These are phyloP conservation scores for Melanotus villosus DNA, from an alignment of 2,888 invertebrate genomes.

Conservation along the genomic window DNA sequence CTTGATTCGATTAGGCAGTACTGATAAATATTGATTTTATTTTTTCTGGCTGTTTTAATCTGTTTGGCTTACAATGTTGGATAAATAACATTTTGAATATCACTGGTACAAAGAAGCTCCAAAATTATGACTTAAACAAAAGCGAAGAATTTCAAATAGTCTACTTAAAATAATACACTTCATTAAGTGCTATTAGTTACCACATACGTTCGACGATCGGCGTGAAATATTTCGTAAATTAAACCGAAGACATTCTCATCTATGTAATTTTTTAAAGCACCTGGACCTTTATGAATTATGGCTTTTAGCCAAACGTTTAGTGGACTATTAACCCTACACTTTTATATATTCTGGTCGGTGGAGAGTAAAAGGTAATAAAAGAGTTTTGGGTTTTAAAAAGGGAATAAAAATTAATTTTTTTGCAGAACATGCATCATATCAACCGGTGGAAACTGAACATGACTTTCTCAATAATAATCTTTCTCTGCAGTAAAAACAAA, in stretches of 20 bases:
- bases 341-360: background rate
- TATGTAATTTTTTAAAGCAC: conserved; percentile 36
- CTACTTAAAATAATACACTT: conserved; percentile 57
- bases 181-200: conserved; percentile 62
- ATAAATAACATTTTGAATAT: conserved; percentile 25
- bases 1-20: too few species aligned
- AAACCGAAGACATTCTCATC: conserved; percentile 37
- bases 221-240: conserved; percentile 54
- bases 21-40: too few species aligned
- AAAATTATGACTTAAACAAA: conserved; percentile 30
- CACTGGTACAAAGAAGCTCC: conserved; percentile 33
- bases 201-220: conserved; percentile 54
- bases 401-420: background rate
- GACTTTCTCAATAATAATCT: too few species aligned
- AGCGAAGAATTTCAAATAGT: conserved; percentile 46
- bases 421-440: too few species aligned
- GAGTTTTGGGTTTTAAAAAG: background rate
- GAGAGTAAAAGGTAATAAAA: background rate
- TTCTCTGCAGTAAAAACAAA: conserved; percentile 25
- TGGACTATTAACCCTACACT: conserved; percentile 13
- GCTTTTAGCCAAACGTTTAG: conserved; percentile 11
- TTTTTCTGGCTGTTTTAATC: too few species aligned
- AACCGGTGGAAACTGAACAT: too few species aligned
- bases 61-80: too few species aligned
- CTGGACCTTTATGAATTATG: conserved; percentile 37